Conservation (phyloP, 2,113 vertebrate species). For the Apteryx mantelli region DNA sequence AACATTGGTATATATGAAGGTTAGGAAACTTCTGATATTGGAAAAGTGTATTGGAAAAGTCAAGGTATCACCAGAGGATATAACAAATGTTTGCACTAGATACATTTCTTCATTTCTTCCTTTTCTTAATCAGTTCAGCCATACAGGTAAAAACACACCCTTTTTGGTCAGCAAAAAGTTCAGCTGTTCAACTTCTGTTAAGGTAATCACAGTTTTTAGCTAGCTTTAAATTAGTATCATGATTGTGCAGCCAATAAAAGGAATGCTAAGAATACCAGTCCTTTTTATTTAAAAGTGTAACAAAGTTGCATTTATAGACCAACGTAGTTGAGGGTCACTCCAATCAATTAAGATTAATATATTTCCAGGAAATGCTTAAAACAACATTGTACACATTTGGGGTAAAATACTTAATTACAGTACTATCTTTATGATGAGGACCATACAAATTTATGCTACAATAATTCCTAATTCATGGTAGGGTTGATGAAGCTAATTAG, state of each 20-base stretch:
- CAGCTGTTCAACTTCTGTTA: neutral
- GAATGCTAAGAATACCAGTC: neutral
- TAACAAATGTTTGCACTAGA: neutral
- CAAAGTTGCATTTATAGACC: neutral
- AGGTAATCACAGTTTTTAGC: neutral
- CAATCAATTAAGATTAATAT: neutral
- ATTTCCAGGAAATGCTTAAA: neutral
- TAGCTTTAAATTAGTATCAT: neutral
- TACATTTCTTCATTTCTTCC: neutral
- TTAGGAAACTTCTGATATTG: constrained; percentile 10
- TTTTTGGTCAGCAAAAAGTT: neutral
- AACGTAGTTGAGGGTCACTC: neutral
- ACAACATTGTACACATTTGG: neutral
- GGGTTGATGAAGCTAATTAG: neutral
- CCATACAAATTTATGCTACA: neutral
- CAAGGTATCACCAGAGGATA: neutral
- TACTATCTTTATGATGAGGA: neutral
- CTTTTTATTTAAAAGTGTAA: neutral
- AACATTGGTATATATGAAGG: constrained; percentile 48
- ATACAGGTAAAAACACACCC: neutral
- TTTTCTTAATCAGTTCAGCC: neutral
- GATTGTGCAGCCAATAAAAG: neutral
- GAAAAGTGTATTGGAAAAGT: neutral
- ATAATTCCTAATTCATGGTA: neutral
- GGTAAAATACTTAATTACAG: neutral